phyloP scores from a whole-genome alignment of 30 jellyfish, hydroid and myxozoan species.

The Hydra vulgaris region DNA sequence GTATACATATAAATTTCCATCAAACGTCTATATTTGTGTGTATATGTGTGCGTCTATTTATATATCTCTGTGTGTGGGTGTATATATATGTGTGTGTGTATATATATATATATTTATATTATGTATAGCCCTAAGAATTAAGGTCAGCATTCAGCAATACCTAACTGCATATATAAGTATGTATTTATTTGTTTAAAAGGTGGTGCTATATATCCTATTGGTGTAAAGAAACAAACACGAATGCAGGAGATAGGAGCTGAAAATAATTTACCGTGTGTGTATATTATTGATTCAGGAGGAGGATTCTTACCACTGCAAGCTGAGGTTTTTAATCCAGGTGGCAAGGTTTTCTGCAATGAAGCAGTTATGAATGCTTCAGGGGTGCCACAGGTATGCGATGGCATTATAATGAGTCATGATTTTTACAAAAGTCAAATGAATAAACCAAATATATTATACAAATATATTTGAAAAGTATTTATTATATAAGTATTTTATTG shows the following conservation, averaged over 20 bases:
- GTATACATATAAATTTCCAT: no score
- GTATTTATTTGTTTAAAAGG: constrained; percentile 2
- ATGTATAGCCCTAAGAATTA: neutral
- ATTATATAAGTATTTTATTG: no score
- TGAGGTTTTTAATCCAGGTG: constrained; percentile 78
- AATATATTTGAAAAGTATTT: no score
- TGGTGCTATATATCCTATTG: constrained; percentile 89
- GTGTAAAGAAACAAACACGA: constrained; percentile 81
- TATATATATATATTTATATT: no score
- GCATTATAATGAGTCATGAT: neutral
- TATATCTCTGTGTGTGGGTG: no score
- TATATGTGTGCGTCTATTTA: no score
- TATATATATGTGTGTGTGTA: no score
- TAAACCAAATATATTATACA: no score
- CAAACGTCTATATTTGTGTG: no score
- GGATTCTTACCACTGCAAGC: constrained; percentile 87
- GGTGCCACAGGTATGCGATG: constrained; percentile 93
- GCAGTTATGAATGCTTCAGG: constrained; percentile 77
- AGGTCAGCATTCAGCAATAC: no score
- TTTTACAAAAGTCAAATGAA: no score
- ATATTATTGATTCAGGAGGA: constrained; percentile 92
- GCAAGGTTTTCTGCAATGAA: constrained; percentile 75
- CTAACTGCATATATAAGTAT: neutral
- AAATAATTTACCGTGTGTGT: constrained; percentile 68
- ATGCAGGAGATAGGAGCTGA: constrained; percentile 70